Percentiles rank a stretch among this genome's conserved stretches.
Evolutionary conservation across 92 coral and sea anemone genomes (phyloP).

Genomic region (Bergia sp.): DNA sequence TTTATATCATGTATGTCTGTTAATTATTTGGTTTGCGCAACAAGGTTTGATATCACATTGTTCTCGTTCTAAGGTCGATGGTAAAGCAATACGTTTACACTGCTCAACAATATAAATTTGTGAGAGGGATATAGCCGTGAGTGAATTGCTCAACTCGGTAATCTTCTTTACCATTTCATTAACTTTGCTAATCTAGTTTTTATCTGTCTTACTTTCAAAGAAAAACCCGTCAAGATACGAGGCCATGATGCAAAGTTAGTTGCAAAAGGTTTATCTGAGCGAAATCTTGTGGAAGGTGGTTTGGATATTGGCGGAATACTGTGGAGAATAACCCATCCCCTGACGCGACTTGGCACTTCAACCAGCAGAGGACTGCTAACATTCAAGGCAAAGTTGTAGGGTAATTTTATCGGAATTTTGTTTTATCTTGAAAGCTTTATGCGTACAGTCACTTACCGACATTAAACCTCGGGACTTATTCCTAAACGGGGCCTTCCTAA

Average conservation of each 20-base stretch:
- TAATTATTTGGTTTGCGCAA: no score
- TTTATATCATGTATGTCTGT: no score
- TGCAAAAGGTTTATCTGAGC: neutral
- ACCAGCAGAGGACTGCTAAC: slow-evolving; percentile 41
- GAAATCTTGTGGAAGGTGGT: slow-evolving; percentile 17
- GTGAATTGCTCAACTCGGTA: neutral
- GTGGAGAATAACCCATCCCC: slow-evolving; percentile 71
- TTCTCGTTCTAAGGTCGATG: no score
- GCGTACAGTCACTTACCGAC: no score
- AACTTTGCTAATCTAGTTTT: neutral
- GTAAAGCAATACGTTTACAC: no score
- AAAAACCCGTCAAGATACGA: neutral
- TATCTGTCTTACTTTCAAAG: neutral
- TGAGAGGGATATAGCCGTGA: neutral
- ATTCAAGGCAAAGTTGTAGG: slow-evolving; percentile 34
- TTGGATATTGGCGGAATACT: slow-evolving; percentile 38
- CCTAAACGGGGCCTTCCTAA: no score
- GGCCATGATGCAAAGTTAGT: neutral
- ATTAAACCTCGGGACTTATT: no score
- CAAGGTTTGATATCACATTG: no score
- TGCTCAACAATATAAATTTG: neutral
- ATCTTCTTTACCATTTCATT: neutral
- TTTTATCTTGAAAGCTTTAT: neutral
- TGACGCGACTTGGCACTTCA: slow-evolving; percentile 66
- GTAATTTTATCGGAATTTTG: neutral